Evolutionary conservation across 92 coral and sea anemone species (phyloP), one percentile per base, ranked within the genome.

Genomic region (Epizoanthus fatuus): DNA sequence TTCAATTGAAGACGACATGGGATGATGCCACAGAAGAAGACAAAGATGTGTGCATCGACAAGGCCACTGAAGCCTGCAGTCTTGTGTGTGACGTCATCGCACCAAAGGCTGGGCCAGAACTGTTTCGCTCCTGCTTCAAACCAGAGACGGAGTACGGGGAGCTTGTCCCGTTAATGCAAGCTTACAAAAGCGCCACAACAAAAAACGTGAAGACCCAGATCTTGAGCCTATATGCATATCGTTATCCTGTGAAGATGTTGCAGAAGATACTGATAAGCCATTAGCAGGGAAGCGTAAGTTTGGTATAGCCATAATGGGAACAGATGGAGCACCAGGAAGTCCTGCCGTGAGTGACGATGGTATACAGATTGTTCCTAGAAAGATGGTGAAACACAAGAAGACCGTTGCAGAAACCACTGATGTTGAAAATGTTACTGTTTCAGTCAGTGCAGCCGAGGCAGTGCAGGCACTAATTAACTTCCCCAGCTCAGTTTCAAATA

Each of bases 321-420:
- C 82, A 39, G 70, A 25, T 38, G 52, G 52, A 64, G 62, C 82
- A 40, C 82, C 82, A 16, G 82, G 57, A 40, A 77, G 82, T 9
- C 82, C 82, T 62, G 82, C 82, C 6, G n/a, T 77, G 39, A 77
- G 82, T 77, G 82, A 77, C 12, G 82, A 77, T 39, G 57, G 82
- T 13, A 37, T 77, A n/a, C 69, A 77, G 58, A 1, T 14, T 19
- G 51, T 62, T 35, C 13, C 64, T 8, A 59, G 59, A 65, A 75
- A 56, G 57, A 12, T 49, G 63, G 58, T 59, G 82, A 77, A 77
- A 77, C 70, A 77, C 16, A 77, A 35, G 22, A 66, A 42, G 12
- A 12, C 16, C 20, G 3, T 10, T 51, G 15, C 69, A 60, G 58
- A 77, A 29, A 9, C 45, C 12, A 29, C 69, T 5, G 49, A 20